Evolutionary conservation across 2,888 invertebrate species (phyloP).

Genomic region (Clepsis dumicolana): DNA sequence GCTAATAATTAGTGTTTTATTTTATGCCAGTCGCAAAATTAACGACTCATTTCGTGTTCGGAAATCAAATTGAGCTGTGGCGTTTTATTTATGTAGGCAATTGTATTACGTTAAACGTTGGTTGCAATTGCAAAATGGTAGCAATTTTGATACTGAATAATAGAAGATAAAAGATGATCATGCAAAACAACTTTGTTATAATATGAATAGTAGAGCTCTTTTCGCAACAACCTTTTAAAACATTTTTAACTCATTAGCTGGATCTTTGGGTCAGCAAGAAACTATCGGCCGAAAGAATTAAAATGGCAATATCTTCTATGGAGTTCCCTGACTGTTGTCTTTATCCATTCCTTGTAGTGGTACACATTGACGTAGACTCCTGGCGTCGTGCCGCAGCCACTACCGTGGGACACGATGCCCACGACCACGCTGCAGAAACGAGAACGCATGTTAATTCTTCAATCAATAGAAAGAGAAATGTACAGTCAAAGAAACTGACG

Average conservation of each 20-base stretch:
- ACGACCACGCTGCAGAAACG: constrained; percentile 50
- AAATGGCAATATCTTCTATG: constrained; percentile 52
- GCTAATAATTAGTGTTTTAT: constrained; percentile 25
- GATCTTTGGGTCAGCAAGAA: too few species aligned
- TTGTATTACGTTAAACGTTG: too few species aligned
- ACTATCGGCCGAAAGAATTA: constrained; percentile 40
- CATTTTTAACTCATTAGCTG: too few species aligned
- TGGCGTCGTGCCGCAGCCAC: constrained; percentile 52
- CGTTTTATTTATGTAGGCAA: not conserved
- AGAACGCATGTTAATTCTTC: constrained; percentile 11
- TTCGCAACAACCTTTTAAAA: not conserved
- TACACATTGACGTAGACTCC: constrained; percentile 56
- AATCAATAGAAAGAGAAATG: constrained; percentile 15
- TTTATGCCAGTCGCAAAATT: constrained; percentile 3
- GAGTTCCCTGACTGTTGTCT: constrained; percentile 45
- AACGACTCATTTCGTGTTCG: constrained; percentile 5
- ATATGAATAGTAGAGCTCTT: too few species aligned
- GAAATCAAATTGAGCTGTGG: not conserved
- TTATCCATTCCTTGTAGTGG: constrained; percentile 53
- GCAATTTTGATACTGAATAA: too few species aligned
- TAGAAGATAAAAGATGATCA: too few species aligned
- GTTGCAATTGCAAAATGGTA: too few species aligned
- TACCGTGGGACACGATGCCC: constrained; percentile 58
- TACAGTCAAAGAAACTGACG: too few species aligned
- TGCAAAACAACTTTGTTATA: too few species aligned